Conservation (phyloP, 2,888 invertebrate genomes). For the Baronia brevicornis region DNA sequence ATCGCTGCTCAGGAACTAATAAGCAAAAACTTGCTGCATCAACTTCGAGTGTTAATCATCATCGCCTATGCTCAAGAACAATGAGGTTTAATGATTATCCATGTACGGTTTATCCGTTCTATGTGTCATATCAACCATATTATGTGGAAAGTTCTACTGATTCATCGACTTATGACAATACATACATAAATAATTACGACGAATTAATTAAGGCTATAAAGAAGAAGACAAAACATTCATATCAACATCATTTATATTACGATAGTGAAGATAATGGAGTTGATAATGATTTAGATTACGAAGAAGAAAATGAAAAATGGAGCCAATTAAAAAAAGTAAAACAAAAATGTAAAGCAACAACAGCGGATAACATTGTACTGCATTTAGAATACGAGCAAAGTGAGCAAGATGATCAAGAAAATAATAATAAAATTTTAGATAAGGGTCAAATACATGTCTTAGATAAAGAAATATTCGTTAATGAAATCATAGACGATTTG, state of each 20-base stretch:
- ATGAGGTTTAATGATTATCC: conserved; percentile 11
- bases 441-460: conserved; percentile 15
- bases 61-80: conserved; percentile 25
- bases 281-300: conserved; percentile 3
- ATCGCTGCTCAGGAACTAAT: conserved; percentile 21
- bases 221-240: conserved; percentile 26
- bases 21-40: conserved; percentile 23
- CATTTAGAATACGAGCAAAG: conserved; percentile 14
- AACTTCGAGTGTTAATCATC: conserved; percentile 8
- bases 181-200: no score
- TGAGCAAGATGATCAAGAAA: conserved; percentile 11
- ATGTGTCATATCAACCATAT: conserved; percentile 34
- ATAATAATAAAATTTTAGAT: conserved; percentile 13
- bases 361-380: conserved; percentile 7
- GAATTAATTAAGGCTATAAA: no score
- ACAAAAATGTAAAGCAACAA: conserved; percentile 5
- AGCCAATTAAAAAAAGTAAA: conserved; percentile 1
- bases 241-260: conserved; percentile 26
- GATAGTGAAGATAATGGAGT: conserved; percentile 11
- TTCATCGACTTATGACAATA: no score
- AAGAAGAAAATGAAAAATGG: conserved; percentile 10
- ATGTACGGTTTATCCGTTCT: conserved; percentile 27
- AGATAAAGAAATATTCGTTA: conserved; percentile 23
- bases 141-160: conserved; percentile 26
- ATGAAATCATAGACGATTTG: conserved; percentile 25